These are phyloP conservation scores for Ctena decussata DNA, from an alignment of 2,888 invertebrate species.

Conservation along the genomic window DNA sequence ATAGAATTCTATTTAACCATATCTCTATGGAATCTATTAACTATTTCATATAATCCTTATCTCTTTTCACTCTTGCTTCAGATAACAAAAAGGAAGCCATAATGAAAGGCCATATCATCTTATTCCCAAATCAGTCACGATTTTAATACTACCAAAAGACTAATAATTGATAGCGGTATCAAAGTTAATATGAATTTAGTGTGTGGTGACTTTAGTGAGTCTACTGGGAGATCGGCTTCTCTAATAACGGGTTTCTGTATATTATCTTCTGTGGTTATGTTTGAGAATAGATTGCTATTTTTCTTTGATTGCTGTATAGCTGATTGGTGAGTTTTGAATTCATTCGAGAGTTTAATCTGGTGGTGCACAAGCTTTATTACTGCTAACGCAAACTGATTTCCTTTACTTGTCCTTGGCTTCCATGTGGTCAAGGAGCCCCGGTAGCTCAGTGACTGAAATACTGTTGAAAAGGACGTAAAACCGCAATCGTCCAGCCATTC, in stretches of 20 bases:
- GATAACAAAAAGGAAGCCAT: neutral
- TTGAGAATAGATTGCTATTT: too few relatives aligned
- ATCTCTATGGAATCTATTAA: neutral
- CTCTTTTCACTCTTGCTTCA: neutral
- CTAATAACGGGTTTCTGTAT: neutral
- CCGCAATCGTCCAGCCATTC: too few relatives aligned
- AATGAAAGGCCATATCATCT: conserved; percentile 35
- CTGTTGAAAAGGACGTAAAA: too few relatives aligned
- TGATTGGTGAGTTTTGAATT: too few relatives aligned
- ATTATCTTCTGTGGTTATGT: too few relatives aligned
- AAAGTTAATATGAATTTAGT: conserved; percentile 5
- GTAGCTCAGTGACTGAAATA: too few relatives aligned
- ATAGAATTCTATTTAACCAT: neutral
- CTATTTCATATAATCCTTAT: neutral
- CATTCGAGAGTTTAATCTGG: too few relatives aligned
- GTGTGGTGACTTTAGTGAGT: neutral
- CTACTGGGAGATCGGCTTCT: neutral
- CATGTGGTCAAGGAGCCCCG: too few relatives aligned
- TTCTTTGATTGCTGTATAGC: too few relatives aligned
- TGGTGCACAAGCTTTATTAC: too few relatives aligned
- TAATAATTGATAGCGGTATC: conserved; percentile 38
- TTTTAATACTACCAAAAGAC: conserved; percentile 29
- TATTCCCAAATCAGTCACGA: conserved; percentile 10
- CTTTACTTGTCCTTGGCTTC: too few relatives aligned
- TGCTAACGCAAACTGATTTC: too few relatives aligned